Base-by-base conservation (phyloP, 1,140 invertebrate genomes). In the Dysdera silvatica region DNA sequence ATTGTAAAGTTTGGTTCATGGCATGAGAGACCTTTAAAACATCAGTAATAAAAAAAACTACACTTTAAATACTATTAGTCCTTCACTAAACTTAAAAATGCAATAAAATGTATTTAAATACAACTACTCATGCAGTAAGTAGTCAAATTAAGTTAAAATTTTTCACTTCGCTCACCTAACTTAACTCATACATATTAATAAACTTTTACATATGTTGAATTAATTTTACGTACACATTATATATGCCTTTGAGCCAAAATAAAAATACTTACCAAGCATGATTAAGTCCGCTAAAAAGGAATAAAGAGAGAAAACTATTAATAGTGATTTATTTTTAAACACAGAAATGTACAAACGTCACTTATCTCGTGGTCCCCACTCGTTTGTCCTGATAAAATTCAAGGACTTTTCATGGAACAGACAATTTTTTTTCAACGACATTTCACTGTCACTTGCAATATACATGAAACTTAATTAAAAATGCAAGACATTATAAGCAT, bases 1-100 rank as follows among this genome's bases (percentile, higher is more conserved):
- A 95, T 95, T 0, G 95, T 99, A 74, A 99, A 99, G 79, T 99
- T 92, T 2, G 91, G 90, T 78, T 99, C 97, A 76, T 99, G 97
- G 0, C 96, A 99, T 1, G 97, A 96, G 23, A 99, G 79, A 28
- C 96, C 97, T 74, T 12, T 23, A 97, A 79, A 91, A 98, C 96
- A 71, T 98, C n/a, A 98, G 82, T 83, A 98, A 35, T 40, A 24
- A 20, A 59, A 31, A 29, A 51, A 23, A 37, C 35, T 37, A n/a
- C 12, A 12, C 12, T 2, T n/a, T 14, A 37, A 37, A 37, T n/a
- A 37, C 12, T n/a, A 12, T 37, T 37, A 37, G 12, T 37, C 35
- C n/a, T 37, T 37, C 35, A n/a, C n/a, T n/a, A 29, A 37, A 37
- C 10, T n/a, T 12, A 37, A 12, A 37, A 37, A 37, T 37, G n/a